Evolutionary conservation across 2,888 invertebrate species (phyloP), one percentile per base, ranked within the genome.

Genomic region (Megamerina dolium): DNA sequence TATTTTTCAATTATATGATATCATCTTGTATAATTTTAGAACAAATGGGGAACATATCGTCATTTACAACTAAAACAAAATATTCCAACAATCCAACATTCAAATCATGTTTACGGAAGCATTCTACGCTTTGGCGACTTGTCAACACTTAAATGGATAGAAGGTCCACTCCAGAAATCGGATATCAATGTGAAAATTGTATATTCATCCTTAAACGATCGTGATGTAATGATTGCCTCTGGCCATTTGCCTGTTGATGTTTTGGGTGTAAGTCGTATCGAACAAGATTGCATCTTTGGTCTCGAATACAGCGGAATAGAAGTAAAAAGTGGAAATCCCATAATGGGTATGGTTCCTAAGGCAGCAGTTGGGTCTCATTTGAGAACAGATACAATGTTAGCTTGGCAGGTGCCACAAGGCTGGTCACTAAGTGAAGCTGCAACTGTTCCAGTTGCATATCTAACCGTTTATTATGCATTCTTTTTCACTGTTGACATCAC

Each of bases 171-270:
- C 18, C 13, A 51, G 3, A 48, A 51, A 1, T 23, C 90, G 64
- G 82, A 85, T 1, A 73, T 75, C 1, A 57, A 75, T 5, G 50
- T 66, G 2, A 65, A 77, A 46, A 46, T 69, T 4, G 73, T 77
- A 2, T 91, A 86, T 63, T 73, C 89, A 0, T 80, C 92, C 0
- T 67, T 96, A 10, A 97, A 96, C 73, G 96, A 95, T 80, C 82
- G 91, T 60, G 96, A 96, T 67, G 76, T 96, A 1, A 95, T 96
- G 96, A 75, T 90, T 1, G 90, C 94, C 0, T 89, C 89, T 1
- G 95, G 93, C 2, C 90, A 90, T 60, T 77, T 96, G 5, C 82
- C 87, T 6, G 80, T 82, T 0, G 94, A 95, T 64, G 80, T 87
- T 1, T 80, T 89, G 1, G 85, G 86, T 0, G 75, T 76, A 21